Percentiles rank a stretch among this genome's conserved stretches.
These are phyloP conservation scores for Thripadectes ignobilis DNA, from an alignment of 2,797 vertebrate species.

Conservation along the genomic window DNA sequence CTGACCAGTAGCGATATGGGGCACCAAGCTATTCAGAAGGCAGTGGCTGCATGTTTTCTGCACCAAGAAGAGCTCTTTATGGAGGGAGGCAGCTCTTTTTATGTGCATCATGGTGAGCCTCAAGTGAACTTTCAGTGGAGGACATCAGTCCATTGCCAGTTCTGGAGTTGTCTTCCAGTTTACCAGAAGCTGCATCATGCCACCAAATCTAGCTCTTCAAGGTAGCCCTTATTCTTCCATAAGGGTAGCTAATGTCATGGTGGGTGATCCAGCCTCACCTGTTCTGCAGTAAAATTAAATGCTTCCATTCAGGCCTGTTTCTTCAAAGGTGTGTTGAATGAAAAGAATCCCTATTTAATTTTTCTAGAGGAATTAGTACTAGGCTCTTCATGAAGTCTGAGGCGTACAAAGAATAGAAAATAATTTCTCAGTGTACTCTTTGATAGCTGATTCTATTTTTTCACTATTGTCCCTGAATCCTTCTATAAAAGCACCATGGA, in stretches of 20 bases:
- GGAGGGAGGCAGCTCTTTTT: neutral
- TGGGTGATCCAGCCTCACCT: neutral
- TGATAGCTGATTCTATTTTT: neutral
- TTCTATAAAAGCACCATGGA: neutral
- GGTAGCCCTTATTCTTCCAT: neutral
- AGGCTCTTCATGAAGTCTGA: neutral
- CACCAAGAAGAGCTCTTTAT: fast-evolving
- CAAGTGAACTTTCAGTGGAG: neutral
- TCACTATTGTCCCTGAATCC: neutral
- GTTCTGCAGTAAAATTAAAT: neutral
- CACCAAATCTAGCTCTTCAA: neutral
- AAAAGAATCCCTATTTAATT: neutral
- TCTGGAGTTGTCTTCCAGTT: neutral
- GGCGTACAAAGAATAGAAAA: neutral
- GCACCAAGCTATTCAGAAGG: neutral
- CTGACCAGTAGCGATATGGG: fast-evolving
- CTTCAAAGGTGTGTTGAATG: neutral
- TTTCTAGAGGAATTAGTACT: neutral
- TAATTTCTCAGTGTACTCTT: neutral
- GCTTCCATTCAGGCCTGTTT: neutral
- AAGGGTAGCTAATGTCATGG: neutral
- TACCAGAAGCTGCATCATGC: neutral
- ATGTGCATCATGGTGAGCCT: fast-evolving
- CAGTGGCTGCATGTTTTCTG: fast-evolving
- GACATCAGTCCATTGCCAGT: neutral